Conservation (phyloP, 1,140 invertebrate species). For the Oreohelix idahoensis region DNA sequence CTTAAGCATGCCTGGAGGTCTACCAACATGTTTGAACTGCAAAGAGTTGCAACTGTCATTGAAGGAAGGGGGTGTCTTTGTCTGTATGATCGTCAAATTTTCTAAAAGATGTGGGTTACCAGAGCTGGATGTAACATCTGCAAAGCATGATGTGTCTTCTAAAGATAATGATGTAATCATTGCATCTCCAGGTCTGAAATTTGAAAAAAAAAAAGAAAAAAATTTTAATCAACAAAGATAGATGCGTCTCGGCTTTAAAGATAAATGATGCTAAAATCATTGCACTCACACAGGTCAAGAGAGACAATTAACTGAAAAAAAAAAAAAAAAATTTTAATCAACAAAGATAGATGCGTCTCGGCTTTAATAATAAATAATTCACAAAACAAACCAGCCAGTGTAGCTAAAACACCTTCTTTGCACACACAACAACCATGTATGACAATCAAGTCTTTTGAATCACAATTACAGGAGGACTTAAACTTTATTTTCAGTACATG, state of each 20-base stretch:
- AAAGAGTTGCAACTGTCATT: constrained; percentile 60
- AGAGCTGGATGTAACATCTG: background rate
- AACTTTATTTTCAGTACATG: no score
- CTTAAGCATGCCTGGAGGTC: no score
- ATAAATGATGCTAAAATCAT: background rate
- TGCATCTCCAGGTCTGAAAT: background rate
- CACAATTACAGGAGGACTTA: no score
- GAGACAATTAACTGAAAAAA: background rate
- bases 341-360: no score
- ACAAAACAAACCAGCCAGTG: no score
- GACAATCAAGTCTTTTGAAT: no score
- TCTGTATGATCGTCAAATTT: constrained; percentile 6
- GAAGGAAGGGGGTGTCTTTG: constrained; percentile 45
- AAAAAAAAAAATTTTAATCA: no score
- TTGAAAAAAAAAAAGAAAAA: background rate
- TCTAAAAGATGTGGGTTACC: constrained; percentile 9
- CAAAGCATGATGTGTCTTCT: background rate
- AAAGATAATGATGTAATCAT: background rate
- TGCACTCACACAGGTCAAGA: background rate
- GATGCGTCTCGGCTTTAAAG: background rate
- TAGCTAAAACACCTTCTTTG: no score
- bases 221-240: no score
- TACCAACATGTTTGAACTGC: constrained; percentile 49
- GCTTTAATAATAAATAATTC: background rate
- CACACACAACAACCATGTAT: background rate